phyloP scores from a whole-genome alignment of 2,797 vertebrate species.

The Moxostoma hubbsi region DNA sequence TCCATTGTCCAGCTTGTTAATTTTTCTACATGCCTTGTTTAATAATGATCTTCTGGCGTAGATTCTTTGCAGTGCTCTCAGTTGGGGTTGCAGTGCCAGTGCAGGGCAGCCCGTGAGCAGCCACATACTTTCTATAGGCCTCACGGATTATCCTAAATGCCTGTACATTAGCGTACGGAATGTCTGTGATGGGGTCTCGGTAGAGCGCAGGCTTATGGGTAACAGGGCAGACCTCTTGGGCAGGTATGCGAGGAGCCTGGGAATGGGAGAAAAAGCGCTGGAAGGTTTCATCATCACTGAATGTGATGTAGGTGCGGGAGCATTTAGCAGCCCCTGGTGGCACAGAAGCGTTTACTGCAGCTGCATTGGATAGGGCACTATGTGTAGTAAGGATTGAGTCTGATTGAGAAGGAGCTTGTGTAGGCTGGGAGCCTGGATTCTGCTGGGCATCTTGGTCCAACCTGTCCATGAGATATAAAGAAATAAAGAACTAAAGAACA shows the following conservation, averaged over 20 bases:
- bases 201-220: constrained; percentile 91
- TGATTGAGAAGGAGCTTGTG: constrained; percentile 31
- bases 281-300: constrained; percentile 90
- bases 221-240: constrained; percentile 91
- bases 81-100: constrained; percentile 69
- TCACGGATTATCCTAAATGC: constrained; percentile 95
- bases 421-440: constrained; percentile 10
- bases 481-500: neutral
- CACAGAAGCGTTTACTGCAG: constrained; percentile 50
- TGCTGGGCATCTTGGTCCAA: constrained; percentile 85
- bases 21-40: constrained; percentile 73
- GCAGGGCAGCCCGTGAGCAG: constrained; percentile 89
- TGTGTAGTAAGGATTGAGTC: constrained; percentile 11
- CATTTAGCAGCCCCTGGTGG: constrained; percentile 73
- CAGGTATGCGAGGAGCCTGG: constrained; percentile 74
- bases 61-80: constrained; percentile 72
- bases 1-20: too few species aligned
- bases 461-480: constrained; percentile 64
- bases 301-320: constrained; percentile 91
- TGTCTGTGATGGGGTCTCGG: constrained; percentile 93
- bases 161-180: constrained; percentile 88
- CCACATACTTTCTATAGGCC: constrained; percentile 93
- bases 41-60: constrained; percentile 87
- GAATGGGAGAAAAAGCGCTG: constrained; percentile 79
- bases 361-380: constrained; percentile 42